A percentile compares a stretch with the other conserved stretches of the same genome.
Conservation (phyloP, 2,797 vertebrate species). For the Coregonus ussuriensis region DNA sequence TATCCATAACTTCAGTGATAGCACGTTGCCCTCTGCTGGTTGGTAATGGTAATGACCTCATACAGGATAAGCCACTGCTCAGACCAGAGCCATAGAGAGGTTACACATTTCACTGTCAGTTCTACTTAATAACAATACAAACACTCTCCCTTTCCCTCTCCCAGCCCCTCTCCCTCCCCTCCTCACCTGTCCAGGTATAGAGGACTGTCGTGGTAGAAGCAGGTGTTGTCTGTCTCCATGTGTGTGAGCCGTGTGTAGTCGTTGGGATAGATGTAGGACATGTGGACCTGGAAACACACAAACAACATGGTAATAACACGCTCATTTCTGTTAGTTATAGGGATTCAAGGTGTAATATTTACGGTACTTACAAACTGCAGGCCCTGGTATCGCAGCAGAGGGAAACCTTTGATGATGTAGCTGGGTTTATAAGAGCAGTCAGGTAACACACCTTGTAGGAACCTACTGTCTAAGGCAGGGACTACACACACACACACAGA, state of each 20-base stretch:
- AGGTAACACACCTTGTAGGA: conserved; percentile 78
- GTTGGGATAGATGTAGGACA: conserved; percentile 92
- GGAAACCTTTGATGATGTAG: conserved; percentile 84
- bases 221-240: conserved; percentile 91
- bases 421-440: conserved; percentile 89
- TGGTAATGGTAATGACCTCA: neutral
- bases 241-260: conserved; percentile 93
- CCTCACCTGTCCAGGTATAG: conserved; percentile 59
- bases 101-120: neutral
- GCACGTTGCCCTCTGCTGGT: neutral
- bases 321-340: neutral
- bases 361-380: conserved; percentile 87
- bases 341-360: neutral
- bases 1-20: neutral
- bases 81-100: neutral
- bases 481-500: conserved; percentile 70
- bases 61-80: neutral
- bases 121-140: neutral
- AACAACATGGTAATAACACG: neutral
- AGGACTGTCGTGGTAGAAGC: conserved; percentile 80
- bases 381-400: conserved; percentile 90
- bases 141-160: neutral
- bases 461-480: conserved; percentile 78
- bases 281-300: conserved; percentile 77
- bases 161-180: neutral